Evolutionary conservation across 2,797 vertebrate genomes (phyloP), one percentile per base, ranked within the genome.

Genomic region (Megalops cyprinoides): DNA sequence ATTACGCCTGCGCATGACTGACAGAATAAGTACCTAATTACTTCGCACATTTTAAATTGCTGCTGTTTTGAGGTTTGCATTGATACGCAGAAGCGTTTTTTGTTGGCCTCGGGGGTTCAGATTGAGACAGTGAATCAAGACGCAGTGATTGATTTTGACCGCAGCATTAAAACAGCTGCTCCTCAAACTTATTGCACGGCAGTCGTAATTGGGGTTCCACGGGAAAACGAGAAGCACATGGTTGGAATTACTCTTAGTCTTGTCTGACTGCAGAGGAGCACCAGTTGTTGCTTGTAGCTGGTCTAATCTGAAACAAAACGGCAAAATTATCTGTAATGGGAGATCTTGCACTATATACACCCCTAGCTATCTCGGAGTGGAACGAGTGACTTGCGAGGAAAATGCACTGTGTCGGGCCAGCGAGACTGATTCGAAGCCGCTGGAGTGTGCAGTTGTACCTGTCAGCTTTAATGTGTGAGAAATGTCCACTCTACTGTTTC

Each of bases 91-190:
- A 77, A 28, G 37, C 34, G 20, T 42, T 74, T 78, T 42, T 46
- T 78, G n/a, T 37, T 60, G 73, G 42, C 65, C 53, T 74, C n/a
- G 25, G 39, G 60, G 58, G 34, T 55, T 75, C n/a, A 60, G 25
- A 69, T 39, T 46, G 46, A 9, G 48, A 79, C 37, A 34, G 58
- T 76, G 65, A 78, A 74, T 48, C 73, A 82, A n/a, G 55, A 58
- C n/a, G n/a, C 56, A 55, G 56, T 65, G n/a, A 51, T 15, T 49
- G 58, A 55, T 34, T 20, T 55, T 49, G 39, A 67, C 34, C 42
- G 49, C 69, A 65, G 77, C 12, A 67, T 25, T 78, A 65, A 53
- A 67, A 65, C n/a, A 78, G 77, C 67, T 62, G 18, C 44, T 39
- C 31, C 18, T 51, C 31, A 53, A 39, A 67, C 46, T 7, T 12